A percentile compares a stretch with the other conserved stretches of the same genome.
Conservation (phyloP, 53 echinoderm and acorn worm genomes). For the Echinarachnius parma region DNA sequence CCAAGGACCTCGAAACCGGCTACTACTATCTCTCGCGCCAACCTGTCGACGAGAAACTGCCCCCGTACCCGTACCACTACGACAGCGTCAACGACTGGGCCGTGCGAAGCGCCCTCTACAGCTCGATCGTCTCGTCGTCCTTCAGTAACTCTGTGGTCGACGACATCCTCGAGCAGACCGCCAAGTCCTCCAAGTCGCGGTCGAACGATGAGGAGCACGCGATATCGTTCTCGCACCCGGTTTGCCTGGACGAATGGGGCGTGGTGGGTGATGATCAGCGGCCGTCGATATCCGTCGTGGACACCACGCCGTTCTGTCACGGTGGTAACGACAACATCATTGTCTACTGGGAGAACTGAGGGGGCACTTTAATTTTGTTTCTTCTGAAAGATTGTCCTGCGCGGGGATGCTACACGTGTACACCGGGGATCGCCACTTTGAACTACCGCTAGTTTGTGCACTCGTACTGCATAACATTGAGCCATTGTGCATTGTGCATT, state of each 20-base stretch:
- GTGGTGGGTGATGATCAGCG: conserved; percentile 26
- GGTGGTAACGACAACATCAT: no score
- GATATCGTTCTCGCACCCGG: conserved; percentile 41
- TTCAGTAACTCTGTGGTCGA: conserved; percentile 14
- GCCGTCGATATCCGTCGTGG: conserved; percentile 4
- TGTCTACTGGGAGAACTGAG: no score
- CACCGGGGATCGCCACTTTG: no score
- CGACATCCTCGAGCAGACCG: conserved; percentile 12
- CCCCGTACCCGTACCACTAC: not conserved
- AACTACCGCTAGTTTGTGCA: no score
- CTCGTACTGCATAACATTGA: no score
- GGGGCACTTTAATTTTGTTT: no score
- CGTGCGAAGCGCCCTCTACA: conserved; percentile 29
- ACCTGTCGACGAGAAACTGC: not conserved
- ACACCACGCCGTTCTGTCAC: not conserved
- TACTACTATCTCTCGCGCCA: conserved; percentile 18
- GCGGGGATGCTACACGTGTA: no score
- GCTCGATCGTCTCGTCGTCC: conserved; percentile 28
- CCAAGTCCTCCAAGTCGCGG: not conserved
- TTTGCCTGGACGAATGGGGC: conserved; percentile 15
- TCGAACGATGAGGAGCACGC: conserved; percentile 8
- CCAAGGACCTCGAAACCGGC: no score
- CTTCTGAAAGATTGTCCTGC: no score
- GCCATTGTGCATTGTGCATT: no score
- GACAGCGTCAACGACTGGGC: conserved; percentile 17